These are phyloP conservation scores for Drosophila paracracens DNA, from an alignment of 2,888 invertebrate genomes.

Conservation along the genomic window DNA sequence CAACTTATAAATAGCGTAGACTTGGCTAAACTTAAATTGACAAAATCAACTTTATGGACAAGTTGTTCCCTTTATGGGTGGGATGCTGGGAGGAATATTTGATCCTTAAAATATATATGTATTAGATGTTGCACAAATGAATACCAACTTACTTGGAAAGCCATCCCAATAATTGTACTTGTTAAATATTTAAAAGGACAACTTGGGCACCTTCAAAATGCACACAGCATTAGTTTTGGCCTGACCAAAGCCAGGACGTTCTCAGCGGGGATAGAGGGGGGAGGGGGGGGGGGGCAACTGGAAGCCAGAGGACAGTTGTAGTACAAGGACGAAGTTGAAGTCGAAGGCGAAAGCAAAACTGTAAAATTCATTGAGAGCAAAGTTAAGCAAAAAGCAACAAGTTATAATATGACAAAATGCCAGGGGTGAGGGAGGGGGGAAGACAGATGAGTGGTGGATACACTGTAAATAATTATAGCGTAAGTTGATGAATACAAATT, in stretches of 20 bases:
- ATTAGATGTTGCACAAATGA: constrained; percentile 55
- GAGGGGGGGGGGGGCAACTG: background rate
- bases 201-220: constrained; percentile 52
- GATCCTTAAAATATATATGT: constrained; percentile 29
- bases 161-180: constrained; percentile 70
- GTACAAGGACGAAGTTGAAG: constrained; percentile 38
- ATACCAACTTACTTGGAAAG: constrained; percentile 56
- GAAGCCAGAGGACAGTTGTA: constrained; percentile 30
- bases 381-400: constrained; percentile 73
- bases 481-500: background rate
- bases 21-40: background rate
- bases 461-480: background rate
- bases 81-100: constrained; percentile 4
- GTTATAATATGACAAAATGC: constrained; percentile 37
- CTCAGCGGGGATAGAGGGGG: background rate
- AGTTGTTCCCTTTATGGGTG: constrained; percentile 7
- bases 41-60: constrained; percentile 25
- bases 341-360: constrained; percentile 58
- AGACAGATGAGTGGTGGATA: background rate
- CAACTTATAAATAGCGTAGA: background rate
- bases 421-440: background rate
- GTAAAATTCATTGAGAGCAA: constrained; percentile 80
- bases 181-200: constrained; percentile 69
- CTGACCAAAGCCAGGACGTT: constrained; percentile 2
- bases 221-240: constrained; percentile 49